Conservation (phyloP, 2,888 invertebrate species). For the Andrena praecox region DNA sequence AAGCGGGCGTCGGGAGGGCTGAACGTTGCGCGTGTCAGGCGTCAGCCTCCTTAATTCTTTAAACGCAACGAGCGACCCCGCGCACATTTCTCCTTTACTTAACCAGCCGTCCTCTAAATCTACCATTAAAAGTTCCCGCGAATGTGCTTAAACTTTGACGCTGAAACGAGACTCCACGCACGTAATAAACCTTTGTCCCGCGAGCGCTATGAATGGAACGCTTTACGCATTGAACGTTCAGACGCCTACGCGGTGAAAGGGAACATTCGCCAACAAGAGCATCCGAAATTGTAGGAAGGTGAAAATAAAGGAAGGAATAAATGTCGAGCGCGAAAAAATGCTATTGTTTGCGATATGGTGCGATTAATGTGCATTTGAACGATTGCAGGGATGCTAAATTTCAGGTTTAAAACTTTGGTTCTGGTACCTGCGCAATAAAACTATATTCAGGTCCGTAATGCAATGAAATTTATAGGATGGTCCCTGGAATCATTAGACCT, state of each 20-base stretch:
- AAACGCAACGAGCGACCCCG: not conserved
- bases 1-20: slow-evolving; percentile 4
- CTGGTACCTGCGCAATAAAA: no score
- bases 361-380: not conserved
- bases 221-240: not conserved
- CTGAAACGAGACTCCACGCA: slow-evolving; percentile 15
- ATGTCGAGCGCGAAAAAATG: not conserved
- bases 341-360: no score
- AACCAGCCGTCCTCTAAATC: slow-evolving; percentile 26
- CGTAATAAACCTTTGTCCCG: slow-evolving; percentile 23
- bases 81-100: slow-evolving; percentile 19
- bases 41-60: slow-evolving; percentile 19
- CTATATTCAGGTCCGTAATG: no score
- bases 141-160: slow-evolving; percentile 20
- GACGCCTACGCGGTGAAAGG: not conserved
- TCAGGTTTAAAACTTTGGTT: not conserved
- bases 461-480: no score
- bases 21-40: slow-evolving; percentile 2
- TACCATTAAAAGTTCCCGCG: slow-evolving; percentile 21
- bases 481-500: no score
- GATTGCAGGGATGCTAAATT: not conserved
- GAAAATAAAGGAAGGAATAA: not conserved
- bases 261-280: slow-evolving; percentile 18
- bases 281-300: not conserved
- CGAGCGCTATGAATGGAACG: not conserved